Conservation (phyloP, 2,797 vertebrate species). For the Antrozous pallidus region DNA sequence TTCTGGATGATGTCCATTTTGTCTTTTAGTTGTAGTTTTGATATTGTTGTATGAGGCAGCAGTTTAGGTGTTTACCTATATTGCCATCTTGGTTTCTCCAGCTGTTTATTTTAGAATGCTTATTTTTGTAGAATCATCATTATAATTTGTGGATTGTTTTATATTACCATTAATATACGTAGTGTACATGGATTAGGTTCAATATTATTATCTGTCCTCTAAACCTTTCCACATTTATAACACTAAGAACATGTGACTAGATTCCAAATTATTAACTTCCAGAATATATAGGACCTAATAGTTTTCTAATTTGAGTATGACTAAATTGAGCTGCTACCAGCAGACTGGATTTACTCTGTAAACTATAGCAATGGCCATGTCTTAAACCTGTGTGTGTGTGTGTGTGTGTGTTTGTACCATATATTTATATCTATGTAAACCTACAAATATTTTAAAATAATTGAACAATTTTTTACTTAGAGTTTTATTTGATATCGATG, state of each 20-base stretch:
- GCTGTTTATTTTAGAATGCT: not conserved
- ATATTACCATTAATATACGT: not conserved
- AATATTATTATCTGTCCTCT: not conserved
- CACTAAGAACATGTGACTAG: not conserved
- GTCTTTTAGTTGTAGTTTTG: too few relatives aligned
- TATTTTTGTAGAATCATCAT: not conserved
- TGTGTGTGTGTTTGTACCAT: not conserved
- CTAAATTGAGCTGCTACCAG: not conserved
- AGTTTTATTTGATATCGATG: not conserved
- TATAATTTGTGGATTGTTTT: not conserved
- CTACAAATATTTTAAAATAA: not conserved
- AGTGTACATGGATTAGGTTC: not conserved
- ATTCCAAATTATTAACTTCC: not conserved
- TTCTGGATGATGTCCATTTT: too few relatives aligned
- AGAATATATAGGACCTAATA: not conserved
- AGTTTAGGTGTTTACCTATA: too few relatives aligned
- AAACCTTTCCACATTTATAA: not conserved
- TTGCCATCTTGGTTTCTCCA: too few relatives aligned
- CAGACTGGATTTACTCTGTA: not conserved
- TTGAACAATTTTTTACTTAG: slow-evolving; percentile 7
- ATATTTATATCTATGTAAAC: not conserved
- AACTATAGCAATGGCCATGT: not conserved
- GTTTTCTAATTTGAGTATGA: not conserved
- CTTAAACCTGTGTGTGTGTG: not conserved
- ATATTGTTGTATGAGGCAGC: too few relatives aligned